Evolutionary conservation across 2,888 invertebrate genomes (phyloP).

Genomic region (Silvanus unidentatus): DNA sequence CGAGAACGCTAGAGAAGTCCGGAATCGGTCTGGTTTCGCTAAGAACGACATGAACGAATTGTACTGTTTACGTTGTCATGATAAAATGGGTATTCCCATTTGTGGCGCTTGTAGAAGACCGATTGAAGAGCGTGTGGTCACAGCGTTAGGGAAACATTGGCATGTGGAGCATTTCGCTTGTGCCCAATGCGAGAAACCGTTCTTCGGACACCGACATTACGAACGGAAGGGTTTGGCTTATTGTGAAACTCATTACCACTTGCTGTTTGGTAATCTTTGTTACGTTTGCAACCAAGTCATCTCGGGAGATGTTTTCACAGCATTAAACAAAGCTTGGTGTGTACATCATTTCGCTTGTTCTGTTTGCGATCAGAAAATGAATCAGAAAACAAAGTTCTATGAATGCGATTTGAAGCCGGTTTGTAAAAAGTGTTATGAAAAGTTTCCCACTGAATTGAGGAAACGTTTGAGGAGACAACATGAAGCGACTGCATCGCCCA

Average conservation of each 20-base stretch:
- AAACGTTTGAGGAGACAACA: slow-evolving; percentile 87
- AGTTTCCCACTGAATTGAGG: slow-evolving; percentile 89
- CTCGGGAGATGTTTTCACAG: slow-evolving; percentile 94
- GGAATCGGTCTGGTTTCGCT: slow-evolving; percentile 82
- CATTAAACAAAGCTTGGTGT: slow-evolving; percentile 98
- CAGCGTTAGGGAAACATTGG: slow-evolving; percentile 97
- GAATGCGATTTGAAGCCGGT: slow-evolving; percentile 98
- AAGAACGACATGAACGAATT: slow-evolving; percentile 92
- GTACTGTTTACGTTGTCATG: slow-evolving; percentile 96
- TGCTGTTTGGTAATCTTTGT: slow-evolving; percentile 97
- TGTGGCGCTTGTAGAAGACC: slow-evolving; percentile 98
- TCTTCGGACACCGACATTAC: slow-evolving; percentile 97
- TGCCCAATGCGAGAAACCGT: slow-evolving; percentile 99
- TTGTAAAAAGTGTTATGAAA: slow-evolving; percentile 97
- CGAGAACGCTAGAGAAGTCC: slow-evolving; percentile 92
- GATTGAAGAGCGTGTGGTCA: slow-evolving; percentile 97
- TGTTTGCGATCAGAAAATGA: slow-evolving; percentile 92
- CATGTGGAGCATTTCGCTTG: slow-evolving; percentile 99
- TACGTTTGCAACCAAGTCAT: slow-evolving; percentile 99
- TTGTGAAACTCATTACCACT: slow-evolving; percentile 98
- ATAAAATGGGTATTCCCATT: slow-evolving; percentile 99
- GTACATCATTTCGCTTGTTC: slow-evolving; percentile 98
- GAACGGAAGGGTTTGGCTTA: slow-evolving; percentile 98
- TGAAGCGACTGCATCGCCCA: slow-evolving; percentile 50
- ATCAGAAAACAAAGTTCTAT: slow-evolving; percentile 96